phyloP scores from a whole-genome alignment of 2,888 invertebrate genomes.

The Sinelater perroti region DNA sequence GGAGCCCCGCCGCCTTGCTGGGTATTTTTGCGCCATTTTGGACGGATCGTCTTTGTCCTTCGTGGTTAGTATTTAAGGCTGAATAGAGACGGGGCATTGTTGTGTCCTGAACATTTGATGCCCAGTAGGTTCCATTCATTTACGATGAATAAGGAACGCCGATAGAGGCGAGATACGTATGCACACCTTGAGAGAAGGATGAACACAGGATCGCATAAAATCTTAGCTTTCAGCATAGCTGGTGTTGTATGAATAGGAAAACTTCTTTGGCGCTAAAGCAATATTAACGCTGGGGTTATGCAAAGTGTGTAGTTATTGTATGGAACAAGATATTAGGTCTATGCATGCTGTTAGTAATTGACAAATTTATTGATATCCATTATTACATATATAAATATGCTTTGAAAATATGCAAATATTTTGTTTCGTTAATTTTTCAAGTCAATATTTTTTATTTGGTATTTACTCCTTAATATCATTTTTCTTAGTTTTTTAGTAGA shows the following conservation, averaged over 20 bases:
- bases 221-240: constrained; percentile 31
- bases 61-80: constrained; percentile 27
- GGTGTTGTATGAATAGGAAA: constrained; percentile 27
- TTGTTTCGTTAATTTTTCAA: no score
- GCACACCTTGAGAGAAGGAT: constrained; percentile 32
- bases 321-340: no score
- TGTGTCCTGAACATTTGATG: constrained; percentile 34
- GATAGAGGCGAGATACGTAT: constrained; percentile 22
- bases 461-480: no score
- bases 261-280: background rate
- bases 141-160: constrained; percentile 35
- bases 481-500: no score
- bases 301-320: no score
- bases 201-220: constrained; percentile 31
- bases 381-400: no score
- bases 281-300: no score
- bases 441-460: no score
- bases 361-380: no score
- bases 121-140: constrained; percentile 37
- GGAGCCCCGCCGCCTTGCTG: constrained; percentile 11
- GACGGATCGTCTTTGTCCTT: constrained; percentile 28
- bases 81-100: constrained; percentile 31
- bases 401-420: no score
- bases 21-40: constrained; percentile 20
- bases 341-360: no score